Evolutionary conservation across 2,797 vertebrate genomes (phyloP), one percentile per base, ranked within the genome.

Genomic region (Danio jaintianensis): DNA sequence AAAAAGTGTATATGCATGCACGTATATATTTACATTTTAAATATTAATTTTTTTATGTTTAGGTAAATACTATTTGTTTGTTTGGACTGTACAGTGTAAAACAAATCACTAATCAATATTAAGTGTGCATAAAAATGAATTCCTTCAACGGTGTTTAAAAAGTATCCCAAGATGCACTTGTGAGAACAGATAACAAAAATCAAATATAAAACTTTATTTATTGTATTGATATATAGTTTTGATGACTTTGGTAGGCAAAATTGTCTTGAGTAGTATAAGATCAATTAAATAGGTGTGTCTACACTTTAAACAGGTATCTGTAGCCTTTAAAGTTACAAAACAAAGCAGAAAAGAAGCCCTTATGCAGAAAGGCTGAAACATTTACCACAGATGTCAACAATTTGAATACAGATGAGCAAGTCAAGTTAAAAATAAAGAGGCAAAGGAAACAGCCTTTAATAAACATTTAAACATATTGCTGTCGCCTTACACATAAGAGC

Each of bases 401-500:
- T 78, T 40, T 80, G 80, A 83, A 75, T 69, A 78, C 71, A 79
- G 69, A 63, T 68, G 59, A 45, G 38, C 72, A 71, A 45, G 55
- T 70, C n/a, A 22, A 78, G 56, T 78, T 74, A 82, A 78, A 83
- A 85, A 85, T 84, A 84, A 74, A 78, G 63, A 75, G 69, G 53
- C 16, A 58, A 50, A 71, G 70, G 55, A 70, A 55, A 52, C 64
- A 38, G 73, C 61, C 47, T 82, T 72, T 67, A 79, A 80, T 78
- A 78, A 82, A 74, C 61, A 66, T 79, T 85, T 83, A 29, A 29
- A 29, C 75, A 85, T 52, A 78, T 74, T 68, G 81, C 73, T 59
- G 52, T 53, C 59, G 63, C 68, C 82, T 74, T 81, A 82, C 66
- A 82, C 70, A 79, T 69, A 81, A 53, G 67, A 78, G 47, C 72